Base-by-base conservation (phyloP, 2,888 invertebrate species). In the Metalampra italica region DNA sequence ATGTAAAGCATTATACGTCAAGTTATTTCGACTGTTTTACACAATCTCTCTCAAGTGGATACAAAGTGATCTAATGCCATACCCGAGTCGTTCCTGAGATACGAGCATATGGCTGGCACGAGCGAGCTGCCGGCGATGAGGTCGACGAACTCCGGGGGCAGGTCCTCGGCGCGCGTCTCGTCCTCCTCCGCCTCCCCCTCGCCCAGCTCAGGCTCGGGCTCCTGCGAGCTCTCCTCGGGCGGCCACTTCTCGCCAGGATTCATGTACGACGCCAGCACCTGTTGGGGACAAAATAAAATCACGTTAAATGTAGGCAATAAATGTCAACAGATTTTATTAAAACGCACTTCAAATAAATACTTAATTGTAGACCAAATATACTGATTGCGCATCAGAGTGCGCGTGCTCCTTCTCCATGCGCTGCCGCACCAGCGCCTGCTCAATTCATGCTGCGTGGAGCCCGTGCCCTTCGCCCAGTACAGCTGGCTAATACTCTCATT, bases 401-500 rank as follows among this genome's bases (percentile, higher is more conserved):
- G n/a, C n/a, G n/a, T n/a, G n/a, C n/a, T n/a, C n/a, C 75, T 98
- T 98, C 82, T 98, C 97, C 52, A 95, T 95, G 53, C 94, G 92
- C 77, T 98, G 97, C 9, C 97, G 91, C 55, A 96, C 83, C 45
- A 98, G 82, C n/a, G 97, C 97, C 73, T 97, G 97, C 71, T 98
- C 98, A 34, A 98, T 97, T 98, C 98, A 98, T 97, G 97, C 56
- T 96, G 95, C 9, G 97, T 98, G 15, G 97, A 97, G 22, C 98
- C 98, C 2, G 98, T 98, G 40, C 98, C 98, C 78, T 98, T 98
- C 0, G 97, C 98, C 97, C 97, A 98, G 82, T 97, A 96, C 58
- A 94, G 86, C 68, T 95, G 95, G 36, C 92, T 92, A n/a, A n/a
- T n/a, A n/a, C n/a, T n/a, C n/a, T n/a, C n/a, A n/a, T n/a, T n/a